Base-by-base conservation (phyloP, 2,797 vertebrate species). In the Notoglanidium macrostoma region DNA sequence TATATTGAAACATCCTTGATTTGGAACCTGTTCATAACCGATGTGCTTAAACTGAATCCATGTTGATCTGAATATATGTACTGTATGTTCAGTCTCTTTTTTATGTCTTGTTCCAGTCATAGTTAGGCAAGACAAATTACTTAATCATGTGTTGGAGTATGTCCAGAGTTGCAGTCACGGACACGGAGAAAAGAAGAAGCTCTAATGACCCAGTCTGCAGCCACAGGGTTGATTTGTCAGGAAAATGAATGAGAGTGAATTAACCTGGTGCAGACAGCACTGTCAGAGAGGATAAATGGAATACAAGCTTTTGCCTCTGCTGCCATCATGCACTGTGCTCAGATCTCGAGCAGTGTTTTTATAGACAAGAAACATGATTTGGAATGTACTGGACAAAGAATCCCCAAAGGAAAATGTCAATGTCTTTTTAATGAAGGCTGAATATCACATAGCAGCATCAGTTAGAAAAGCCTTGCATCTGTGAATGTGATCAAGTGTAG, bases 221-320 rank as follows among this genome's bases (percentile, higher is more conserved):
- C 57, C 84, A 89, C n/a, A 84, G n/a, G 2, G 70, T 67, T 84
- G 77, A 90, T 88, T 87, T 85, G 61, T 87, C 83, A 87, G 40
- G 19, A n/a, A 88, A 85, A 90, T 87, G 77, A 89, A 91, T 86
- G 90, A 85, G 85, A 63, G 35, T 83, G 67, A 76, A 86, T 89
- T 65, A 86, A 63, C 51, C 57, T 74, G 59, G 32, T 40, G 40
- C 68, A 74, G 46, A 77, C 49, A 67, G 51, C 70, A 61, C 70
- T 70, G 68, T 65, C 78, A 85, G 82, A 49, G 46, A 87, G 63
- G 44, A 79, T 67, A 49, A 76, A 26, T 83, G 35, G 68, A 88
- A 86, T 86, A 77, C 11, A 59, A 67, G 49, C 49, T 40, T 79
- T 86, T 79, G 26, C 59, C 72, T 87, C 40, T 65, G 80, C 76